These are phyloP conservation scores for Battus philenor DNA, from an alignment of 1,140 invertebrate genomes.

Conservation along the genomic window DNA sequence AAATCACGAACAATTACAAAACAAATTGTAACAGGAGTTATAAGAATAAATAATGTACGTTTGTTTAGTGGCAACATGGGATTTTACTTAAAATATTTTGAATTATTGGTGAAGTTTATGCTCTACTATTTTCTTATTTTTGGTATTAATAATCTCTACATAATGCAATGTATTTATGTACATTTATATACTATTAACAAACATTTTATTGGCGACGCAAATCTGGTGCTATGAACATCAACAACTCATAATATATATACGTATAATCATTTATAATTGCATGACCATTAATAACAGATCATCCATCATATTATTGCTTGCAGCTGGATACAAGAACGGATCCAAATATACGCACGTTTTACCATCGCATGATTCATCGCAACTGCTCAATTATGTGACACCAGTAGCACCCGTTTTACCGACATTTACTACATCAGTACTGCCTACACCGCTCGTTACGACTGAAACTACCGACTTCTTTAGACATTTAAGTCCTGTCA, in stretches of 20 bases:
- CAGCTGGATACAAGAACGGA: constrained; percentile 48
- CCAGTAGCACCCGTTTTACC: constrained; percentile 37
- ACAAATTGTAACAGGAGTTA: too few relatives aligned
- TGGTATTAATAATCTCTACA: too few relatives aligned
- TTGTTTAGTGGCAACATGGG: too few relatives aligned
- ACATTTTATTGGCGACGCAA: neutral
- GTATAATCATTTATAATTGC: constrained; percentile 18
- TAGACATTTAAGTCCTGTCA: constrained; percentile 35
- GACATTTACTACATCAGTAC: constrained; percentile 29
- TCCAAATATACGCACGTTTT: constrained; percentile 34
- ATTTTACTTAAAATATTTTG: too few relatives aligned
- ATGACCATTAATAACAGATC: constrained; percentile 28
- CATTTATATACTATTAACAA: too few relatives aligned
- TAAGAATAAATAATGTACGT: too few relatives aligned
- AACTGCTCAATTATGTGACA: constrained; percentile 43
- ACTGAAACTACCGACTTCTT: constrained; percentile 44
- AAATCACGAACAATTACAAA: too few relatives aligned
- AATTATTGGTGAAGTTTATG: too few relatives aligned
- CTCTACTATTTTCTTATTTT: too few relatives aligned
- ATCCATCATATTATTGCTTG: constrained; percentile 48
- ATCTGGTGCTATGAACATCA: neutral
- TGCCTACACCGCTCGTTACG: constrained; percentile 30
- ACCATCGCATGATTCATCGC: constrained; percentile 26
- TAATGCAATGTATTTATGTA: too few relatives aligned
- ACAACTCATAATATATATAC: neutral